Evolutionary conservation across 1,140 invertebrate genomes (phyloP).

Genomic region (Lamellibrachia luymesi): DNA sequence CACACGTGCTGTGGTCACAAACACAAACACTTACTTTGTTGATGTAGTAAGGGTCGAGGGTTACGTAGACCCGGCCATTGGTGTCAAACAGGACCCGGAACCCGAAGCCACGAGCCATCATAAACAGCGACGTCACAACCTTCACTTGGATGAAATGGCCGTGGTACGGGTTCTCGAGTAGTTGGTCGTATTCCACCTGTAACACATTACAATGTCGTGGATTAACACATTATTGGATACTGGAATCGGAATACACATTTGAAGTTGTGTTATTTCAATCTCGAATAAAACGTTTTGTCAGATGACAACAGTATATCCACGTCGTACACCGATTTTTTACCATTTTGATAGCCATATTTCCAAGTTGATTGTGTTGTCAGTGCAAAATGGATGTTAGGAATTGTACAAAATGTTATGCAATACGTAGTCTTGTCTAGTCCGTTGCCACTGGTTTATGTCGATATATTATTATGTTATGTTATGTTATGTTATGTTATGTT

Average conservation of each 20-base stretch:
- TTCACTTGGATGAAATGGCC: constrained; percentile 26
- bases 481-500: too few species aligned
- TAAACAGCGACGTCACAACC: constrained; percentile 28
- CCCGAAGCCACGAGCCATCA: constrained; percentile 25
- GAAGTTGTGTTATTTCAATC: neutral
- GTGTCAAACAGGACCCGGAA: constrained; percentile 32
- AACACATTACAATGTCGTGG: neutral
- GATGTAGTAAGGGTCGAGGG: constrained; percentile 27
- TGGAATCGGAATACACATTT: too few species aligned
- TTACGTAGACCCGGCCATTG: constrained; percentile 26
- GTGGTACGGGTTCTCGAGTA: constrained; percentile 22
- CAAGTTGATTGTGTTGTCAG: neutral
- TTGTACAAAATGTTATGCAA: neutral
- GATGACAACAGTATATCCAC: neutral
- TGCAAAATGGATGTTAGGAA: neutral
- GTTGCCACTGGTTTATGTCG: too few species aligned
- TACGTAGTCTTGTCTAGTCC: neutral
- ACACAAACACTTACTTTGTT: constrained; percentile 23
- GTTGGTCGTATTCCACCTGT: neutral
- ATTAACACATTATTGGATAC: too few species aligned
- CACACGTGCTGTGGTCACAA: too few species aligned
- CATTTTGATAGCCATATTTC: neutral
- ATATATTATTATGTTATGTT: too few species aligned
- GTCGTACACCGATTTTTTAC: neutral
- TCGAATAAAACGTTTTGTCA: too few species aligned